A percentile compares a stretch with the other conserved stretches of the same genome.
These are phyloP conservation scores for Eptesicus fuscus DNA, from an alignment of 2,113 vertebrate species.

Conservation along the genomic window DNA sequence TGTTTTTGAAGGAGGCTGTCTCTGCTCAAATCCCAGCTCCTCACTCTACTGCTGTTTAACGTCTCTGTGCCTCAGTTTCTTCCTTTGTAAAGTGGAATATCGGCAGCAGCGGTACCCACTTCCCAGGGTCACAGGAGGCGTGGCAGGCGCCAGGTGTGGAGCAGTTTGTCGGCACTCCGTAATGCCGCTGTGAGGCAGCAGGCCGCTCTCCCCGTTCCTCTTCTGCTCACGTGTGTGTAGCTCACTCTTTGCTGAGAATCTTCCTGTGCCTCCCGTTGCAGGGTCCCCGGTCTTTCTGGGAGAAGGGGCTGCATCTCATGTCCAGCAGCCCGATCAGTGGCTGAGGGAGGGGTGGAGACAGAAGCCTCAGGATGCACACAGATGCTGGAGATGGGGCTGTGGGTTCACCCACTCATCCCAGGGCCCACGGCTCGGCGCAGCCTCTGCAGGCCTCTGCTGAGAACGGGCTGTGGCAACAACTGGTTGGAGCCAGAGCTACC, in stretches of 20 bases:
- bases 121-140: not conserved
- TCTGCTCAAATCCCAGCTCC: not conserved
- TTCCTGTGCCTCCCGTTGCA: not conserved
- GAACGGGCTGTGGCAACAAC: not conserved
- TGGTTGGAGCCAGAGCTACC: too few species aligned
- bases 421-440: fast-evolving
- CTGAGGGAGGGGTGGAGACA: not conserved
- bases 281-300: not conserved
- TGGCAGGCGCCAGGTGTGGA: fast-evolving
- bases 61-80: not conserved
- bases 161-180: not conserved
- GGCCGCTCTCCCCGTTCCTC: not conserved
- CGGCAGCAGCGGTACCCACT: not conserved
- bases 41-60: not conserved
- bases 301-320: not conserved
- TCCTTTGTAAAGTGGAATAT: not conserved
- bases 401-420: too few species aligned
- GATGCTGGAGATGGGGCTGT: too few species aligned
- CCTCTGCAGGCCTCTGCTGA: not conserved
- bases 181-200: not conserved
- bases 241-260: not conserved
- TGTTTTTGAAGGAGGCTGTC: not conserved
- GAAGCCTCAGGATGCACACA: fast-evolving
- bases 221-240: not conserved
- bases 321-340: not conserved